Conservation (phyloP, 2,888 invertebrate genomes). For the Lithosia quadra region DNA sequence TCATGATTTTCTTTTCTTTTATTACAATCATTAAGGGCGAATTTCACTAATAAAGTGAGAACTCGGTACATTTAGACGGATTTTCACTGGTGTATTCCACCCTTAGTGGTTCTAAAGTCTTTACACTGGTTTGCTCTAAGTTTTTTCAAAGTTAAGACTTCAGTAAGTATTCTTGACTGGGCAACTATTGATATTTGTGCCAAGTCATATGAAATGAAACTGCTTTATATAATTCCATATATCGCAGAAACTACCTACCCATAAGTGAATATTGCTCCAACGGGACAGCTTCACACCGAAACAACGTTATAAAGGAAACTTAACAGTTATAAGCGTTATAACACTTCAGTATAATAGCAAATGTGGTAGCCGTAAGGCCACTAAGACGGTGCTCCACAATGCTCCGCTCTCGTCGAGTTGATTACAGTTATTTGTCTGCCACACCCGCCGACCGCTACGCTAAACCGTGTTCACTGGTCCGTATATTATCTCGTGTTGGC, state of each 20-base stretch:
- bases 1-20: no score
- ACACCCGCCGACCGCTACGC: slow-evolving; percentile 51
- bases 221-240: neutral
- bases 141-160: no score
- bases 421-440: slow-evolving; percentile 71
- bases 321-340: slow-evolving; percentile 19
- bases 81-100: no score
- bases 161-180: no score
- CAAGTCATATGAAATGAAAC: no score
- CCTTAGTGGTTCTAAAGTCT: no score
- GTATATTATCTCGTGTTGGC: slow-evolving; percentile 33
- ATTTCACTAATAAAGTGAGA: no score
- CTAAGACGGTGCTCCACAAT: slow-evolving; percentile 25
- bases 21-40: no score
- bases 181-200: no score
- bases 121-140: no score
- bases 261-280: slow-evolving; percentile 3
- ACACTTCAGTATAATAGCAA: slow-evolving; percentile 18
- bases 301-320: slow-evolving; percentile 12
- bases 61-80: no score
- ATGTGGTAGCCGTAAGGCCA: slow-evolving; percentile 17
- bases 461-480: slow-evolving; percentile 39
- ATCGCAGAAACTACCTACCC: neutral
- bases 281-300: slow-evolving; percentile 17
- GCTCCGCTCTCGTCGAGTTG: slow-evolving; percentile 49